Evolutionary conservation across 2,888 invertebrate genomes (phyloP), one percentile per base, ranked within the genome.

Genomic region (Strigamia maritima): DNA sequence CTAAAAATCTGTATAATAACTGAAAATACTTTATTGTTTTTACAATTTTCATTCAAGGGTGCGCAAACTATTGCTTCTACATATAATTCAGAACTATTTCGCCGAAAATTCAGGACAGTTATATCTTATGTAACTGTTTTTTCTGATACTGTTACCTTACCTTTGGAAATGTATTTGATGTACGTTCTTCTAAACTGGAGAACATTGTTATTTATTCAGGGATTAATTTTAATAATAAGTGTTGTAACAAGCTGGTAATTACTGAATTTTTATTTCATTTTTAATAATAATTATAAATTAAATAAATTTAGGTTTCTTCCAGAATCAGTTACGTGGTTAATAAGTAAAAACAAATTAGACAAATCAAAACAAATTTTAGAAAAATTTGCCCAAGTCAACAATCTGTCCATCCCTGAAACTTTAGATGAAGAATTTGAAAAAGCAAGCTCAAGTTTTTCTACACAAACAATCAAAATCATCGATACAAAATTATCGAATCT

Each of bases 41-140:
- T 8, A 35, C 6, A 6, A 35, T 35, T 74, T 74, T 26, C 16
- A 35, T 35, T 40, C 12, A 38, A 75, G 75, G 75, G 75, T 14
- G 19, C 35, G 3, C 75, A 75, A 24, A 75, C 75, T 14, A 75
- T 40, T 35, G 0, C 14, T 3, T 0, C 31, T 10, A 24, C 75
- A 38, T 75, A 75, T 22, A n/a, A 12, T n/a, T 28, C 75, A 12
- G 75, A 75, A 75, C 38, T 75, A 38, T 75, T 75, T 75, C 75
- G 75, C 2, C 38, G 38, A 75, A 35, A 40, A n/a, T 2, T 22
- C 10, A 75, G 75, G 38, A 75, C 75, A n/a, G 16, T 75, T 40
- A 10, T 40, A 14, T 31, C 22, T 19, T 35, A 19, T 24, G 6
- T 24, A 10, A 31, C 7, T 40, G 35, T 19, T 14, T n/a, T 75